These are phyloP conservation scores for Entelurus aequoreus DNA, from an alignment of 2,113 vertebrate genomes.

Conservation along the genomic window DNA sequence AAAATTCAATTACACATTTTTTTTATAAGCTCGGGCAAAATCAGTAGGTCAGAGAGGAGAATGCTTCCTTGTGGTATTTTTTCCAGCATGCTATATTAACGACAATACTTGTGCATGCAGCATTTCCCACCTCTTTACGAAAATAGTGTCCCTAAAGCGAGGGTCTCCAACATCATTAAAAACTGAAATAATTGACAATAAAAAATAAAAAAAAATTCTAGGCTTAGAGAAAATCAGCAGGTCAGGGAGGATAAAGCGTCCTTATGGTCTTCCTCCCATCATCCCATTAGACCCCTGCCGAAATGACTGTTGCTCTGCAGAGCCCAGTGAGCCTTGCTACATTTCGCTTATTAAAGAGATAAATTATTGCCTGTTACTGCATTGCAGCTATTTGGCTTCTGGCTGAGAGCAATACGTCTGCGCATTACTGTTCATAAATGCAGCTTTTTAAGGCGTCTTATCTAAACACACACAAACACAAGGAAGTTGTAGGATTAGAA, in stretches of 20 bases:
- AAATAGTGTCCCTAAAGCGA: too few species aligned
- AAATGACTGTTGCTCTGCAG: conserved; percentile 41
- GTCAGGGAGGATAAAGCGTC: conserved; percentile 5
- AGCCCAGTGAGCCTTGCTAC: conserved; percentile 58
- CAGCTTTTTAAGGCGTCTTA: conserved; percentile 36
- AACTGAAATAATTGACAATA: too few species aligned
- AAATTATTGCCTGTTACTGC: conserved; percentile 50
- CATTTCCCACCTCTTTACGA: conserved; percentile 1
- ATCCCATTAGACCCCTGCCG: conserved; percentile 59
- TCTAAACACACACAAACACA: conserved; percentile 9
- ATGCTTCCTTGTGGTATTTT: too few species aligned
- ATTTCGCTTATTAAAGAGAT: conserved; percentile 62
- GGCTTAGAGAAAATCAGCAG: conserved; percentile 10
- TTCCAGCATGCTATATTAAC: neutral
- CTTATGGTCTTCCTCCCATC: conserved; percentile 23
- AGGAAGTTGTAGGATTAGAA: conserved; percentile 18
- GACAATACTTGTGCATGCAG: neutral
- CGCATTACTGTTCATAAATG: conserved; percentile 49
- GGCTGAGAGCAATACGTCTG: conserved; percentile 39
- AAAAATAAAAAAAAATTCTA: too few species aligned
- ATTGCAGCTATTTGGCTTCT: conserved; percentile 29
- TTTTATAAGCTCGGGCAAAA: too few species aligned
- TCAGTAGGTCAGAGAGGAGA: too few species aligned
- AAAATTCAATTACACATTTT: too few species aligned
- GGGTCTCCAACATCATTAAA: too few species aligned